These are phyloP conservation scores for Melanotaenia pygmaea DNA, from an alignment of 2,797 vertebrate genomes.

Conservation along the genomic window DNA sequence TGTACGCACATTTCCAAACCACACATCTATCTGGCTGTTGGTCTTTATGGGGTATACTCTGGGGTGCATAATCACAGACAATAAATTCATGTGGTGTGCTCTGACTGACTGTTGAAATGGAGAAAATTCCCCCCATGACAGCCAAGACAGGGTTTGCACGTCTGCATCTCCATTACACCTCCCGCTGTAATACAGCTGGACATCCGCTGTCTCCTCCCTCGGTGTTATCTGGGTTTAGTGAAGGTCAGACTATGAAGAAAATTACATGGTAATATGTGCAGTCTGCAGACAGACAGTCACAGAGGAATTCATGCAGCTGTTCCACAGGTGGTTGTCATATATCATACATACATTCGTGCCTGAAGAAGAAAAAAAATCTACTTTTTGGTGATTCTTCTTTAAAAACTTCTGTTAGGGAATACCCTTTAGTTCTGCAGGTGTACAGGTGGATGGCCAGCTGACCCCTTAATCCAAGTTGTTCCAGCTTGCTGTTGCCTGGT, in stretches of 20 bases:
- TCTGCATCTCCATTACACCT: slow-evolving; percentile 31
- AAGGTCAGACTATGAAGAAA: slow-evolving; percentile 42
- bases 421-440: neutral
- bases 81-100: slow-evolving; percentile 15
- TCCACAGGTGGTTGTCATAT: slow-evolving; percentile 29
- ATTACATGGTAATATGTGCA: slow-evolving; percentile 29
- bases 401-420: neutral
- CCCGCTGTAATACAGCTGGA: slow-evolving; percentile 31
- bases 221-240: slow-evolving; percentile 26
- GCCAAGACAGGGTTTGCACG: slow-evolving; percentile 9
- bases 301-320: slow-evolving; percentile 9
- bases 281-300: slow-evolving; percentile 31
- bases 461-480: no score
- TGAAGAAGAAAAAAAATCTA: neutral
- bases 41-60: slow-evolving; percentile 14
- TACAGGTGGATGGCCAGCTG: no score
- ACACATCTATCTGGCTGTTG: slow-evolving; percentile 13
- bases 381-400: neutral
- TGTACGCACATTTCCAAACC: neutral
- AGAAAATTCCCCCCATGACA: slow-evolving; percentile 23
- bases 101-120: slow-evolving; percentile 30
- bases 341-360: slow-evolving; percentile 4
- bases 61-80: slow-evolving; percentile 27
- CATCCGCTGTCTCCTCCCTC: slow-evolving; percentile 7
- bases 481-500: no score